Percentiles rank a stretch among this genome's conserved stretches.
Conservation (phyloP, 2,888 invertebrate species). For the Eupithecia inturbata region DNA sequence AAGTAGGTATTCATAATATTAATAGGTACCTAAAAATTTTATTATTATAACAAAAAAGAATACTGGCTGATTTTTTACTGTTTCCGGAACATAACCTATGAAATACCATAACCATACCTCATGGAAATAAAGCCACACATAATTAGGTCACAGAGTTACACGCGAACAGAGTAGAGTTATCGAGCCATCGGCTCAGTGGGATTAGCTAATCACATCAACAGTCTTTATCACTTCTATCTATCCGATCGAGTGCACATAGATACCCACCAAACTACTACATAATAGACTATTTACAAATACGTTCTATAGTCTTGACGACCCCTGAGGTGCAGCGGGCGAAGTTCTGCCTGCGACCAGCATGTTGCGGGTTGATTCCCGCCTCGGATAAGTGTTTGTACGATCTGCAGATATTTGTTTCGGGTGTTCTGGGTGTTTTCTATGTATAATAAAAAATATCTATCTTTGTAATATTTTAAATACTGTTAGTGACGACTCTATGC, state of each 20-base stretch:
- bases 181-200: not conserved
- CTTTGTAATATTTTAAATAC: no score
- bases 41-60: no score
- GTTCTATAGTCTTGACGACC: not conserved
- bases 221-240: conserved; percentile 7
- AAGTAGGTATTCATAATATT: not conserved
- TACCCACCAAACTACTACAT: not conserved
- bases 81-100: not conserved
- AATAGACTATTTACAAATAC: not conserved
- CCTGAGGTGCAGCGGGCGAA: not conserved
- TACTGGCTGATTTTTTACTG: not conserved
- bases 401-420: not conserved
- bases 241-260: not conserved
- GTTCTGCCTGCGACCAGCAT: not conserved
- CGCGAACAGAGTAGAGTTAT: not conserved
- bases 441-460: no score
- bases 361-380: not conserved
- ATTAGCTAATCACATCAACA: conserved; percentile 4
- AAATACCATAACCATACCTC: no score
- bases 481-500: no score
- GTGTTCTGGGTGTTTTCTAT: not conserved
- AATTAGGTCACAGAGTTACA: not conserved
- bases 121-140: not conserved
- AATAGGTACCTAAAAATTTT: not conserved
- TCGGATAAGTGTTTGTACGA: not conserved